These are phyloP conservation scores for Gallinago paraguaiae DNA, from an alignment of 2,113 vertebrate genomes.

Conservation along the genomic window DNA sequence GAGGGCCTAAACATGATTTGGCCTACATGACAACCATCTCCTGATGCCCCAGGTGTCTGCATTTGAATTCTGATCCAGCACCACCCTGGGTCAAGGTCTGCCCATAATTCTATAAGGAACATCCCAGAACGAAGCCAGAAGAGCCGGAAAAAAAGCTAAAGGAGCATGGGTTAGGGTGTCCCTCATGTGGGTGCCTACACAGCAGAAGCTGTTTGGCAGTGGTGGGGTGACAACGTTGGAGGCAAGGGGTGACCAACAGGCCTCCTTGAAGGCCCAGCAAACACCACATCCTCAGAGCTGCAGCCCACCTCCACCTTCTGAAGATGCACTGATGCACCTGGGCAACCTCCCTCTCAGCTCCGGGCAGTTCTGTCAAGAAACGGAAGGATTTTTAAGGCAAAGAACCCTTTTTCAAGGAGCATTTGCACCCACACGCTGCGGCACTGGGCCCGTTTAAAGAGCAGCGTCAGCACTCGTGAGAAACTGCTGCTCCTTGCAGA, in stretches of 20 bases:
- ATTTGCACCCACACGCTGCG: background rate
- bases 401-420: background rate
- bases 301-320: background rate
- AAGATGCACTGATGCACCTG: background rate
- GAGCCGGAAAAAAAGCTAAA: background rate
- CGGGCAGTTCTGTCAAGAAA: background rate
- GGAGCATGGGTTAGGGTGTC: too few species aligned
- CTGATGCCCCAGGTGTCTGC: background rate
- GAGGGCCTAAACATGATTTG: background rate
- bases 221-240: rapidly evolving
- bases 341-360: background rate
- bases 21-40: background rate
- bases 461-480: background rate
- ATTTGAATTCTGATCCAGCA: background rate
- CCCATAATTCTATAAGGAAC: background rate
- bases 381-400: background rate
- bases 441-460: background rate
- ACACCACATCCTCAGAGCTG: background rate
- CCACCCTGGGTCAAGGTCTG: background rate
- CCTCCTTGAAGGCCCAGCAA: background rate
- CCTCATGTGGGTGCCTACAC: rapidly evolving
- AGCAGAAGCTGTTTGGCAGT: background rate
- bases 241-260: background rate
- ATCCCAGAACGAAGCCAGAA: background rate
- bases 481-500: background rate